Base-by-base conservation (phyloP, 2,888 invertebrate genomes). In the Andrena praecox region DNA sequence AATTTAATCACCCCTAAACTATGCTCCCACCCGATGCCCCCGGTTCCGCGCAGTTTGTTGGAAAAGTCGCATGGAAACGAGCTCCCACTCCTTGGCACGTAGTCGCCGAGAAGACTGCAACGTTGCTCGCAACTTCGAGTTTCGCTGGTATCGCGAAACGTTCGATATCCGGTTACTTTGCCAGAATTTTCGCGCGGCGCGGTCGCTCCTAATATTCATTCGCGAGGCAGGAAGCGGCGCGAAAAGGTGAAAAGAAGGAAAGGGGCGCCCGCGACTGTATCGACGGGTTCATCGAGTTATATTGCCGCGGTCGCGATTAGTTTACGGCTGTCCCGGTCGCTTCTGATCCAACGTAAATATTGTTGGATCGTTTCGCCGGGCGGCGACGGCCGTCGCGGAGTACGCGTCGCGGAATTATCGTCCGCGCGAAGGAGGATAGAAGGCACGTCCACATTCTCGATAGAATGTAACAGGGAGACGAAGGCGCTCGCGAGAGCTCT, bases 241-340 rank as follows among this genome's bases (percentile, higher is more conserved):
- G 76, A 74, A 75, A 85, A 87, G 52, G 84, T 80, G 85, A 87
- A 90, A 90, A 88, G 88, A 86, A 90, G 90, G 90, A 90, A 91
- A 91, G 91, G 90, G 91, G 91, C 88, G 80, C 75, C 84, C 82
- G 71, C 56, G 71, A 84, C 79, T 71, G 66, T 77, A 68, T 75
- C 80, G 35, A 63, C 48, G 56, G 64, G 66, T 48, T 67, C 56
- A 87, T 85, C 81, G 68, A 20, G 59, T 69, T 62, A 72, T 29
- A 56, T 27, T 63, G 31, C 76, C 59, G 59, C 24, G 64, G 60
- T 67, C 5, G 8, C 33, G 42, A 54, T 56, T 27, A 68, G 24
- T 59, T 69, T 69, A 54, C 33, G 31, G 10, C 24, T 52, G 16
- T 69, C 12, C 31, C 12, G 16, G 16, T 20, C 29, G 50, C 54